phyloP scores from a whole-genome alignment of 1,140 invertebrate species.

The Oncopodura yosiiana region DNA sequence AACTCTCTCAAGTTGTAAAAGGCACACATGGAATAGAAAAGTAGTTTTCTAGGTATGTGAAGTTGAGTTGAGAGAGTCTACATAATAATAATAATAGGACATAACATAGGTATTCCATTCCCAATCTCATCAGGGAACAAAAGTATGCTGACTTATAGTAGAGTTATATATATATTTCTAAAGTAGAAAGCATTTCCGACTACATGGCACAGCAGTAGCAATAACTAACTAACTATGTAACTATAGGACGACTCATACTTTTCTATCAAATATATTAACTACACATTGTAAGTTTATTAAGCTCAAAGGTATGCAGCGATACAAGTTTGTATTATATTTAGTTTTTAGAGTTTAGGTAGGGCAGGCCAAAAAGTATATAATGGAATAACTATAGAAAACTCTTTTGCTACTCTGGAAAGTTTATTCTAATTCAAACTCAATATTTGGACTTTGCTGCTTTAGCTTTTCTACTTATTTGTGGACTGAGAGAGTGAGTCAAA shows the following conservation, averaged over 20 bases:
- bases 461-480: not conserved
- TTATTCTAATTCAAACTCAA: constrained; percentile 2
- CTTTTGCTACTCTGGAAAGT: not conserved
- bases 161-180: not conserved
- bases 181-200: no score
- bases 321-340: constrained; percentile 4
- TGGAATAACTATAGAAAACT: no score
- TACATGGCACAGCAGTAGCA: no score
- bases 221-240: no score
- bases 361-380: no score
- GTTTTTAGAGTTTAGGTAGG: not conserved
- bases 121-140: constrained; percentile 3
- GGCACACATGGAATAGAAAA: not conserved
- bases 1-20: no score
- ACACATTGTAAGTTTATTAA: constrained; percentile 21
- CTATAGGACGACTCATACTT: no score
- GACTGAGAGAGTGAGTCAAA: no score
- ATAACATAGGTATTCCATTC: not conserved
- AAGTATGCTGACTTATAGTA: constrained; percentile 1
- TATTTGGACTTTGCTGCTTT: not conserved
- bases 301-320: constrained; percentile 13
- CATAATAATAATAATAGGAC: no score
- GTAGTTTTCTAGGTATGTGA: constrained; percentile 14
- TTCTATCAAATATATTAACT: no score
- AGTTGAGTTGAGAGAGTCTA: constrained; percentile 11